Evolutionary conservation across 2,113 vertebrate species (phyloP).

Genomic region (Chloropsis hardwickii): DNA sequence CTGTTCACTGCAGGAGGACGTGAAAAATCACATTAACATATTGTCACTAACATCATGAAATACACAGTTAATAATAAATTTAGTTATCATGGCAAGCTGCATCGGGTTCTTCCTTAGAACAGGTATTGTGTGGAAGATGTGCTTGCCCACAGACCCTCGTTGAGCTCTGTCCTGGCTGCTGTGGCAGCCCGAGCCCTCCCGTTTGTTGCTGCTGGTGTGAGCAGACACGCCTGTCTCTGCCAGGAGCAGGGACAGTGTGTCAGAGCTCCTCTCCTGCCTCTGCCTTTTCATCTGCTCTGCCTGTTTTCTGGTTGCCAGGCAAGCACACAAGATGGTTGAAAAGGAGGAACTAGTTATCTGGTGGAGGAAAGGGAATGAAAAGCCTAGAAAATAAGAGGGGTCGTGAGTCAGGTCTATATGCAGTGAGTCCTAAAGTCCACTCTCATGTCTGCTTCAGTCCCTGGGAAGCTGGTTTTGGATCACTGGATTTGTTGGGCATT

Average conservation of each 20-base stretch:
- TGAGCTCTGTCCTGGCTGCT: not conserved
- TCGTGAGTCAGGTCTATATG: not conserved
- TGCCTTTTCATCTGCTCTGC: not conserved
- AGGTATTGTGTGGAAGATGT: conserved; percentile 69
- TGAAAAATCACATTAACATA: conserved; percentile 98
- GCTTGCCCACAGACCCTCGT: not conserved
- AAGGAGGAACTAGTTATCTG: not conserved
- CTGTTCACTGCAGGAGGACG: conserved; percentile 94
- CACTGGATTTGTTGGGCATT: not conserved
- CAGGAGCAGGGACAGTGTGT: not conserved
- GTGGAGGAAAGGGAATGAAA: not conserved
- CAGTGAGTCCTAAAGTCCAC: rapidly evolving
- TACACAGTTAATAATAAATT: conserved; percentile 98
- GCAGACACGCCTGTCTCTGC: not conserved
- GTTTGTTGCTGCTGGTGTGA: not conserved
- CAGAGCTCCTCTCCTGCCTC: not conserved
- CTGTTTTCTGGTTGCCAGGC: not conserved
- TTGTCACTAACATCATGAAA: conserved; percentile 99
- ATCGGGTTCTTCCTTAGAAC: conserved; percentile 82
- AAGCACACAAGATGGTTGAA: not conserved
- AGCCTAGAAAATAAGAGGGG: not conserved
- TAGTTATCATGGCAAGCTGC: conserved; percentile 88
- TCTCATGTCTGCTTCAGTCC: rapidly evolving
- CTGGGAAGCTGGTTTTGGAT: not conserved
- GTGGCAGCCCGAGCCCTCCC: not conserved